phyloP scores from a whole-genome alignment of 2,113 vertebrate species.

The Eurypyga helias region DNA sequence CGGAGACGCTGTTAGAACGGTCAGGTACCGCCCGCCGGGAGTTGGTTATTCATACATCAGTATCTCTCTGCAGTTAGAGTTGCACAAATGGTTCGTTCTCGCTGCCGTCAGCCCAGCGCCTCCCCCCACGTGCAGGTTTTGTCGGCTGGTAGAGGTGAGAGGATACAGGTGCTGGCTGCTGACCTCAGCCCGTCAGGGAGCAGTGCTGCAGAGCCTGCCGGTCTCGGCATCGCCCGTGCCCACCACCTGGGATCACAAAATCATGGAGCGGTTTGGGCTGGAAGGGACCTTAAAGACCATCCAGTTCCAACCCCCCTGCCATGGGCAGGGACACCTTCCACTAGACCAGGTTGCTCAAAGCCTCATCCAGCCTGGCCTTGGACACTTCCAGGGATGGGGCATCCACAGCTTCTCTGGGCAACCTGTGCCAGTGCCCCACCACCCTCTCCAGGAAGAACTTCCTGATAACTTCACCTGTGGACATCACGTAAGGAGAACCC shows the following conservation, averaged over 20 bases:
- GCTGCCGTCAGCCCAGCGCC: not conserved
- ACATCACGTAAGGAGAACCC: accelerated
- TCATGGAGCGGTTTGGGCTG: no score
- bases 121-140: not conserved
- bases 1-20: not conserved
- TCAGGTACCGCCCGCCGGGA: not conserved
- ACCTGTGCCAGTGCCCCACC: no score
- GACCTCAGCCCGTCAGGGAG: not conserved
- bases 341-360: no score
- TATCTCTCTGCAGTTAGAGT: not conserved
- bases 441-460: no score
- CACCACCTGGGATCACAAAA: no score
- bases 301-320: no score
- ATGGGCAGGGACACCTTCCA: no score
- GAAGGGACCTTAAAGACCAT: no score
- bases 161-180: not conserved
- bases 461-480: no score
- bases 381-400: no score
- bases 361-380: no score
- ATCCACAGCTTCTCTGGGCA: no score
- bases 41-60: not conserved
- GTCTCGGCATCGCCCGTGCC: accelerated
- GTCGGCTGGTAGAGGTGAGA: not conserved
- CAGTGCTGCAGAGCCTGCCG: not conserved
- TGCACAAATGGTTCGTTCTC: accelerated